phyloP scores from a whole-genome alignment of 2,797 vertebrate genomes.

The Leuciscus waleckii region DNA sequence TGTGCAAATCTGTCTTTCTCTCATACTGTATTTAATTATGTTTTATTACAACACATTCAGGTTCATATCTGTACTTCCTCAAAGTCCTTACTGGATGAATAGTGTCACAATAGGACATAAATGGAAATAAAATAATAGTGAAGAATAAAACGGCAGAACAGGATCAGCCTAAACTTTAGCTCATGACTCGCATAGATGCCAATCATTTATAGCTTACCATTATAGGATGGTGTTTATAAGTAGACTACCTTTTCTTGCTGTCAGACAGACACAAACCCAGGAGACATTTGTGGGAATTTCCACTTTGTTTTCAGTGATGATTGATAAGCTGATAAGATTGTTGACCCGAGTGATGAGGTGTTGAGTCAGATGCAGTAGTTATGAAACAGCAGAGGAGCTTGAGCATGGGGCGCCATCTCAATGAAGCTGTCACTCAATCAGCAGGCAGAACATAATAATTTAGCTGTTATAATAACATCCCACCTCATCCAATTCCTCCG shows the following conservation, averaged over 20 bases:
- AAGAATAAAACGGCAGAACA: neutral
- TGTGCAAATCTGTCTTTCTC: neutral
- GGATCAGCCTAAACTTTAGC: neutral
- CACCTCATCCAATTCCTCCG: conserved; percentile 26
- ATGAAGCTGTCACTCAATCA: conserved; percentile 53
- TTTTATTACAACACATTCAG: neutral
- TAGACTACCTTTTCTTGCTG: neutral
- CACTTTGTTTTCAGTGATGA: conserved; percentile 12
- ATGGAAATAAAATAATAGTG: neutral
- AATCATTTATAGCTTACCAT: neutral
- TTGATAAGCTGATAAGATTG: conserved; percentile 34
- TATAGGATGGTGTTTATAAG: neutral
- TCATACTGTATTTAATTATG: neutral
- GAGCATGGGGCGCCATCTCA: conserved; percentile 52
- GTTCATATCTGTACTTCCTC: neutral
- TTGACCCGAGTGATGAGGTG: conserved; percentile 9
- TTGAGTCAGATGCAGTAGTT: conserved; percentile 44
- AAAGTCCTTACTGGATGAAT: neutral
- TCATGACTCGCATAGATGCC: neutral
- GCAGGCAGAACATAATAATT: conserved; percentile 51
- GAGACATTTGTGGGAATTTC: conserved; percentile 42
- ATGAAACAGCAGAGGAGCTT: conserved; percentile 50
- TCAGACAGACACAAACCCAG: conserved; percentile 10
- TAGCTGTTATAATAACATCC: conserved; percentile 51
- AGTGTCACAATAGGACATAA: neutral